Conservation (phyloP, 2,888 invertebrate genomes). For the Bombylius major region DNA sequence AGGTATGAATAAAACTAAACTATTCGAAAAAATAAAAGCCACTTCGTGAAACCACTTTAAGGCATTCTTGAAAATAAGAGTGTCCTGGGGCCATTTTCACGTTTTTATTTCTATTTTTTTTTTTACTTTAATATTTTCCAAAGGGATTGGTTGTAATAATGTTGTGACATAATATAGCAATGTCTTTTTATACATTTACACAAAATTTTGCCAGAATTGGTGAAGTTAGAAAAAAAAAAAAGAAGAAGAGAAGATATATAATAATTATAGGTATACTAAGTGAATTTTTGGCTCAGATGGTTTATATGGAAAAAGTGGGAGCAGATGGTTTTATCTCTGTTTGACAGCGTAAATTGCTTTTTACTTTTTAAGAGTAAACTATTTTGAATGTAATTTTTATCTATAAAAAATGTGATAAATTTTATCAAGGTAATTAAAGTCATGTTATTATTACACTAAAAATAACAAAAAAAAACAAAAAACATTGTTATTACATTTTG, state of each 20-base stretch:
- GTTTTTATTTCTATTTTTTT: neutral
- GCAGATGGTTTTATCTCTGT: constrained; percentile 5
- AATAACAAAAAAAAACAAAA: too few species aligned
- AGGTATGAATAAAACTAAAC: too few species aligned
- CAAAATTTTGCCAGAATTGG: too few species aligned
- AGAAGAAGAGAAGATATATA: too few species aligned
- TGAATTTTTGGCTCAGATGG: neutral
- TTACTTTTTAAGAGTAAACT: neutral
- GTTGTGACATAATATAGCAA: neutral
- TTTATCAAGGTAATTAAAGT: too few species aligned
- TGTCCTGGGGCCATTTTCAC: constrained; percentile 3
- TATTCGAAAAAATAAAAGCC: neutral
- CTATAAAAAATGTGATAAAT: too few species aligned
- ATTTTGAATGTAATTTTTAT: too few species aligned
- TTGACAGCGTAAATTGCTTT: constrained; percentile 8
- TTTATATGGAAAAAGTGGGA: neutral
- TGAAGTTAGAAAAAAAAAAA: too few species aligned
- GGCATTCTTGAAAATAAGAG: neutral
- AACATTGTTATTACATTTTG: too few species aligned
- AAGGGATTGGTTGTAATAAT: neutral
- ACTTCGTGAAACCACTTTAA: neutral
- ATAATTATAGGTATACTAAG: neutral
- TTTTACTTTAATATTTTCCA: neutral
- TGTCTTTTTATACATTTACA: too few species aligned
- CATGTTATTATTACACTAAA: too few species aligned